These are phyloP conservation scores for Torymus auratus DNA, from an alignment of 2,888 invertebrate genomes.

Conservation along the genomic window DNA sequence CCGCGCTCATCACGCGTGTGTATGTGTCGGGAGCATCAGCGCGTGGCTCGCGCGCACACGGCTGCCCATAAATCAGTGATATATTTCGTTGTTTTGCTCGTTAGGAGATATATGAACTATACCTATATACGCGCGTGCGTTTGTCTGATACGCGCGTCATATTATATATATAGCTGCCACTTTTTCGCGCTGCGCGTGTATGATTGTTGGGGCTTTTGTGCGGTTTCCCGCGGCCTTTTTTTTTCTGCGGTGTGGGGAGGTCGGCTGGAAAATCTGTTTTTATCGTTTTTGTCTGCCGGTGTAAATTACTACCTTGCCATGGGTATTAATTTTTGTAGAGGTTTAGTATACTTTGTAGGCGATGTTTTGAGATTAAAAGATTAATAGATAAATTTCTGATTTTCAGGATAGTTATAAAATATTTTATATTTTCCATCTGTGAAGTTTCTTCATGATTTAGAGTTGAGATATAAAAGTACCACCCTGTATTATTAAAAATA, in stretches of 20 bases:
- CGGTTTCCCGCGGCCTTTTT: constrained; percentile 4
- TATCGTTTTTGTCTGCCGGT: constrained; percentile 3
- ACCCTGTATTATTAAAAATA: no score
- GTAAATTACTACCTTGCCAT: constrained; percentile 30
- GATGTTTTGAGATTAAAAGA: no score
- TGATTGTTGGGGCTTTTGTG: constrained; percentile 2
- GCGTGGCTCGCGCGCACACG: constrained; percentile 58
- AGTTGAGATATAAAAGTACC: no score
- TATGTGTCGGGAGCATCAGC: constrained; percentile 53
- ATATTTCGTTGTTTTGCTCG: constrained; percentile 70
- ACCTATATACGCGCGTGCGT: constrained; percentile 27
- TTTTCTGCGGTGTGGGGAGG: no score
- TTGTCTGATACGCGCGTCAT: constrained; percentile 36
- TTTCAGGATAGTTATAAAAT: no score
- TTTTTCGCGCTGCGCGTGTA: not conserved
- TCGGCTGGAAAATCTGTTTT: constrained; percentile 7
- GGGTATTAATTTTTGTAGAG: not conserved
- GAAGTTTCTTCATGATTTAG: no score
- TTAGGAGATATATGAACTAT: constrained; percentile 61
- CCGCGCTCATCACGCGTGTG: constrained; percentile 59
- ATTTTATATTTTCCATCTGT: no score
- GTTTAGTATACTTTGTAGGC: no score
- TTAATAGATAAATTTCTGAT: no score
- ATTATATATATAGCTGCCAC: constrained; percentile 1
- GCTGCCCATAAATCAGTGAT: constrained; percentile 69